These are phyloP conservation scores for Oegoconia quadripuncta DNA, from an alignment of 2,888 invertebrate species.

Conservation along the genomic window DNA sequence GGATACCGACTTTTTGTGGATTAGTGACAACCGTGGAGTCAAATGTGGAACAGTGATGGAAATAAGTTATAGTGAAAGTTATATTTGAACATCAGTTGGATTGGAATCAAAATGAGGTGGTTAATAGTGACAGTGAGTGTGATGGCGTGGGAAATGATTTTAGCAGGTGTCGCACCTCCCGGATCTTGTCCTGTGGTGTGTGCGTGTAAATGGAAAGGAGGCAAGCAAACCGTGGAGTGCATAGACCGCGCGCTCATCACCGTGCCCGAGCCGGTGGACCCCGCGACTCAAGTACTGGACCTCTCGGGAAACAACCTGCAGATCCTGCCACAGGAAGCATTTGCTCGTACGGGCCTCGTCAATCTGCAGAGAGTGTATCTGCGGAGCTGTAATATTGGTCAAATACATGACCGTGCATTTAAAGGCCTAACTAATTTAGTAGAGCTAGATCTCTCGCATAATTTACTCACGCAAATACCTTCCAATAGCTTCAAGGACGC, in stretches of 20 bases:
- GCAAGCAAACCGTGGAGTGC: constrained; percentile 95
- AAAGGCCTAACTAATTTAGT: constrained; percentile 92
- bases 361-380: constrained; percentile 93
- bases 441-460: constrained; percentile 92
- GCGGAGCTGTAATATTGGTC: constrained; percentile 89
- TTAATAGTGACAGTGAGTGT: constrained; percentile 67
- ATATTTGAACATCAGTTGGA: constrained; percentile 37
- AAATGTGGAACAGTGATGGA: constrained; percentile 37
- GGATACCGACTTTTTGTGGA: constrained; percentile 36
- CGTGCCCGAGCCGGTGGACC: constrained; percentile 91
- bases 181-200: constrained; percentile 87
- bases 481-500: constrained; percentile 88
- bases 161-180: constrained; percentile 68
- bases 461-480: constrained; percentile 89
- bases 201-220: constrained; percentile 96
- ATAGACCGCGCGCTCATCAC: constrained; percentile 89
- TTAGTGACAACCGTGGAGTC: constrained; percentile 27
- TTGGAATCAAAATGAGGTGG: constrained; percentile 69
- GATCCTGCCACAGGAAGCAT: constrained; percentile 89
- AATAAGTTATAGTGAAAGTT: constrained; percentile 50
- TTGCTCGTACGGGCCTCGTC: constrained; percentile 87
- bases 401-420: constrained; percentile 91
- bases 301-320: constrained; percentile 93
- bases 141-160: constrained; percentile 62
- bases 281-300: constrained; percentile 94